Evolutionary conservation across 2,888 invertebrate species (phyloP).

Genomic region (Mantis religiosa): DNA sequence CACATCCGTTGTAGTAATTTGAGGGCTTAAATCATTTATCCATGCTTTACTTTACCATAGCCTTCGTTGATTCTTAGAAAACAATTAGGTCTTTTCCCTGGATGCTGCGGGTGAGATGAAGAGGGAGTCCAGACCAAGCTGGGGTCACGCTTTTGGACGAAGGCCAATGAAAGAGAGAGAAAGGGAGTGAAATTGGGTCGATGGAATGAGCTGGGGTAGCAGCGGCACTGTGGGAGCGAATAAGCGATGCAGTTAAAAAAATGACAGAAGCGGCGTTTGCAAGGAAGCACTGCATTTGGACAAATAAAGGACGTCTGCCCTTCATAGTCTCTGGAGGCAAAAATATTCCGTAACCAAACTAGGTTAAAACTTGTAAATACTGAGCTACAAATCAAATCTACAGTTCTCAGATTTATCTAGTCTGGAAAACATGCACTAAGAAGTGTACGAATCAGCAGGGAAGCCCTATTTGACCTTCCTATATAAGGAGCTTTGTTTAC

Average conservation of each 20-base stretch:
- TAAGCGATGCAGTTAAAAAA: neutral
- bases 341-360: neutral
- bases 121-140: neutral
- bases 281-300: neutral
- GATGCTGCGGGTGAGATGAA: neutral
- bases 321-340: neutral
- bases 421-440: too few species aligned
- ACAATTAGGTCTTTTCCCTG: neutral
- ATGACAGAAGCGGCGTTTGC: neutral
- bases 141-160: neutral
- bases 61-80: neutral
- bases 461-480: too few species aligned
- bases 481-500: too few species aligned
- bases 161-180: neutral
- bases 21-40: too few species aligned
- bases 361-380: neutral
- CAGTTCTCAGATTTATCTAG: too few species aligned
- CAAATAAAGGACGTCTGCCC: neutral
- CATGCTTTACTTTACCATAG: too few species aligned
- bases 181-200: neutral
- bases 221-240: neutral
- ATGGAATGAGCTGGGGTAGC: neutral
- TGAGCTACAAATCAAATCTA: neutral
- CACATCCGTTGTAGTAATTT: too few species aligned
- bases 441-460: neutral